These are phyloP conservation scores for Scaeva pyrastri DNA, from an alignment of 2,888 invertebrate genomes.

Conservation along the genomic window DNA sequence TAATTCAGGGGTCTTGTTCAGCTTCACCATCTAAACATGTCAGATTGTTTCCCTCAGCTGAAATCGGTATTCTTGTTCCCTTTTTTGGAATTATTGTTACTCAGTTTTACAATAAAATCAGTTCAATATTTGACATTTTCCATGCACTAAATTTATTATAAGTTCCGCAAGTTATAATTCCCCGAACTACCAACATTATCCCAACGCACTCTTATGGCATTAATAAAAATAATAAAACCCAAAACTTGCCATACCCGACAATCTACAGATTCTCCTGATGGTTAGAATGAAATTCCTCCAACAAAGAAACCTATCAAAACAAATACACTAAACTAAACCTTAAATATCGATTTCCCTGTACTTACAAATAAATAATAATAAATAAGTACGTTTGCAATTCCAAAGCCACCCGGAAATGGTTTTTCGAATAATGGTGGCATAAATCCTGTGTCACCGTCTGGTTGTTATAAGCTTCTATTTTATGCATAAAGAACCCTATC, in stretches of 20 bases:
- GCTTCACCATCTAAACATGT: too few relatives aligned
- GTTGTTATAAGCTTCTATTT: conserved; percentile 11
- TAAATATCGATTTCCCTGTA: neutral
- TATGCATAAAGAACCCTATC: conserved; percentile 15
- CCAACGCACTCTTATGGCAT: neutral
- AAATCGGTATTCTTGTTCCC: too few relatives aligned
- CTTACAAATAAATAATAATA: conserved; percentile 6
- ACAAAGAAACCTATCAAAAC: conserved; percentile 19
- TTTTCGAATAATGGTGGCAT: conserved; percentile 31
- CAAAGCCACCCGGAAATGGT: conserved; percentile 47
- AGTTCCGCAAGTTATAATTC: neutral
- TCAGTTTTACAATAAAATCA: too few relatives aligned
- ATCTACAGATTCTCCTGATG: conserved; percentile 6
- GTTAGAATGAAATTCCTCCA: conserved; percentile 6
- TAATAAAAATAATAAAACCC: neutral
- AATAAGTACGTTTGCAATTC: conserved; percentile 18
- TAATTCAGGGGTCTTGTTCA: too few relatives aligned
- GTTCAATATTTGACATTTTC: too few relatives aligned
- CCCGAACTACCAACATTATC: neutral
- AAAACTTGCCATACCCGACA: neutral
- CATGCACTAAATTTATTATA: too few relatives aligned
- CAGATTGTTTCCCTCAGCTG: too few relatives aligned
- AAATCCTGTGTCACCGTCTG: conserved; percentile 18
- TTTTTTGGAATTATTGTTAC: too few relatives aligned
- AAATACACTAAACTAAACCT: neutral